Evolutionary conservation across 2,113 vertebrate genomes (phyloP).

Genomic region (Neolamprologus caudopunctatus): DNA sequence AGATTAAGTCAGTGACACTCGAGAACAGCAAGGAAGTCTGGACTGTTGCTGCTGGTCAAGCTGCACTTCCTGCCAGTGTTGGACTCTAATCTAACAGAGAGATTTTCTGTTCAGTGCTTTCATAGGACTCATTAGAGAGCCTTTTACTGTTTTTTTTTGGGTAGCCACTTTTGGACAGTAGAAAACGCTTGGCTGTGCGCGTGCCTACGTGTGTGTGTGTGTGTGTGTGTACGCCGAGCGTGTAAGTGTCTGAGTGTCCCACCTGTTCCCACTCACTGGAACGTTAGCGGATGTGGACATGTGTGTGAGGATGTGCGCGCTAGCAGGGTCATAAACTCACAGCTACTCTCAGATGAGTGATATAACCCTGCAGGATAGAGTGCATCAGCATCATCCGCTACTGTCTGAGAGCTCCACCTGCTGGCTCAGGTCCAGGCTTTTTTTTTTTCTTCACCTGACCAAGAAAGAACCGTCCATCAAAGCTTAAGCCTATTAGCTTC

Average conservation of each 20-base stretch:
- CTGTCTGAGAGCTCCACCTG: constrained; percentile 55
- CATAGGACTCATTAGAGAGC: constrained; percentile 52
- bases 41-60: neutral
- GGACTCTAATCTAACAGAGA: constrained; percentile 44
- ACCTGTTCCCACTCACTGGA: constrained; percentile 38
- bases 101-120: constrained; percentile 44
- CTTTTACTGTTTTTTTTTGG: constrained; percentile 15
- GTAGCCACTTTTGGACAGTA: neutral
- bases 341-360: constrained; percentile 45
- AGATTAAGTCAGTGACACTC: constrained; percentile 24
- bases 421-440: constrained; percentile 32
- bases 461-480: constrained; percentile 2
- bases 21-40: neutral
- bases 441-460: constrained; percentile 6
- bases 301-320: constrained; percentile 6
- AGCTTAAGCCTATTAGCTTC: constrained; percentile 8
- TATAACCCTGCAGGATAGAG: constrained; percentile 25
- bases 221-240: neutral
- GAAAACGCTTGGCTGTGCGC: neutral
- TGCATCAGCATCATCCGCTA: neutral
- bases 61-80: constrained; percentile 22
- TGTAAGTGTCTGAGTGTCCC: constrained; percentile 3
- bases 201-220: neutral
- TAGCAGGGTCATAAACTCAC: constrained; percentile 33
- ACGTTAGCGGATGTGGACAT: neutral